Evolutionary conservation across 2,797 vertebrate species (phyloP).

Genomic region (Eulemur albifrons): DNA sequence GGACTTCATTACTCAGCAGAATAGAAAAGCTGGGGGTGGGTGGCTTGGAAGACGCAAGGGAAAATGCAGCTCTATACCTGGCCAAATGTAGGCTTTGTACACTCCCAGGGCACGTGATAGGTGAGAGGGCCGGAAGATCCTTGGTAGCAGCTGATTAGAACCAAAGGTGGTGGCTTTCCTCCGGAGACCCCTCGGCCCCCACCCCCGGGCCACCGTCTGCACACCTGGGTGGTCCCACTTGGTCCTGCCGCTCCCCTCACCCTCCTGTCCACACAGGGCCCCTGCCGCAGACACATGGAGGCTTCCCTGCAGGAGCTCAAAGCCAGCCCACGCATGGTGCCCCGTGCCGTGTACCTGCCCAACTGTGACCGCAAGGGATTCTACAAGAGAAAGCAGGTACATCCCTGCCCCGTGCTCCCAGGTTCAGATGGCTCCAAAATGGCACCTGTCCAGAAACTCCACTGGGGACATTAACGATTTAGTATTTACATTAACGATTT

Average conservation of each 20-base stretch:
- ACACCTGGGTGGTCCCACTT: neutral
- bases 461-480: fast-evolving
- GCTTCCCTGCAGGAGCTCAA: slow-evolving; percentile 96
- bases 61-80: fast-evolving
- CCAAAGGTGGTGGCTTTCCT: neutral
- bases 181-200: fast-evolving
- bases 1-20: neutral
- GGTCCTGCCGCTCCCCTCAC: neutral
- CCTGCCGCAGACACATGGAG: slow-evolving; percentile 97
- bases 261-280: slow-evolving; percentile 87
- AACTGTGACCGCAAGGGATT: slow-evolving; percentile 98
- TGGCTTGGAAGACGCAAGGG: neutral
- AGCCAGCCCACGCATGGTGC: slow-evolving; percentile 93
- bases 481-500: neutral
- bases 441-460: neutral
- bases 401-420: fast-evolving
- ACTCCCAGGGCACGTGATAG: neutral
- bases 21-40: neutral
- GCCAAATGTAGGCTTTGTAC: neutral
- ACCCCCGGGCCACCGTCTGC: fast-evolving
- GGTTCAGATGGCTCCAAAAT: neutral
- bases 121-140: neutral
- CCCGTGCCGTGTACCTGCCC: slow-evolving; percentile 93
- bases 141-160: neutral
- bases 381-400: slow-evolving; percentile 99